Evolutionary conservation across 1,140 invertebrate species (phyloP).

Genomic region (Sinonovacula constricta): DNA sequence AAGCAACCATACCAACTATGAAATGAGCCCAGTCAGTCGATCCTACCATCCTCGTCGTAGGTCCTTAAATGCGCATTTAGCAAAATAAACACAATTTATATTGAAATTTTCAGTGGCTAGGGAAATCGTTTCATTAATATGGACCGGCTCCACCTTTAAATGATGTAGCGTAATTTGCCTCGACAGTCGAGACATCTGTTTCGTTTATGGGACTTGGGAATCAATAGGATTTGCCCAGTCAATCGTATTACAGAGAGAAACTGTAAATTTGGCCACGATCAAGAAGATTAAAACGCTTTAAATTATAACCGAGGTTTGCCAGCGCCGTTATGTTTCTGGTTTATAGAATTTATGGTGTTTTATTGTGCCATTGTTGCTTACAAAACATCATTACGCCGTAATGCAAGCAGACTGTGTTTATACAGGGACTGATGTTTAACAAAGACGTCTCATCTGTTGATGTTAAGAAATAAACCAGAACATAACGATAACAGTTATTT

Average conservation of each 20-base stretch:
- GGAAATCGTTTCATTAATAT: background rate
- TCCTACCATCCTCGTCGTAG: background rate
- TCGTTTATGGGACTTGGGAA: background rate
- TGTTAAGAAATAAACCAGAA: no score
- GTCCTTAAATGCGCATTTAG: background rate
- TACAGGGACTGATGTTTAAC: no score
- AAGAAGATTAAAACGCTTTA: slow-evolving; percentile 20
- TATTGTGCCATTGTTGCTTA: no score
- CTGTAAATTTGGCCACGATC: slow-evolving; percentile 19
- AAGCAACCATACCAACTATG: no score
- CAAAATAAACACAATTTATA: slow-evolving; percentile 1
- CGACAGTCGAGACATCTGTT: slow-evolving; percentile 7
- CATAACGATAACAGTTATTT: no score
- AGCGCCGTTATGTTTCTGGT: no score
- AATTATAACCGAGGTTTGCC: slow-evolving; percentile 1
- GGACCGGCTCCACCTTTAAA: background rate
- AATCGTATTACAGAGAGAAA: slow-evolving; percentile 1
- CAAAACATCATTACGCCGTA: no score
- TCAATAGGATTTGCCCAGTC: slow-evolving; percentile 17
- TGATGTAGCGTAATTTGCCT: background rate
- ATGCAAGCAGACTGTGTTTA: no score
- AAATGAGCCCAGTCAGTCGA: background rate
- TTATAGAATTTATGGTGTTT: no score
- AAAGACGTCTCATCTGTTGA: no score
- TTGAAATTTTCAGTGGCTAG: background rate